Conservation (phyloP, 2,113 vertebrate species). For the Hemibates koningsi region DNA sequence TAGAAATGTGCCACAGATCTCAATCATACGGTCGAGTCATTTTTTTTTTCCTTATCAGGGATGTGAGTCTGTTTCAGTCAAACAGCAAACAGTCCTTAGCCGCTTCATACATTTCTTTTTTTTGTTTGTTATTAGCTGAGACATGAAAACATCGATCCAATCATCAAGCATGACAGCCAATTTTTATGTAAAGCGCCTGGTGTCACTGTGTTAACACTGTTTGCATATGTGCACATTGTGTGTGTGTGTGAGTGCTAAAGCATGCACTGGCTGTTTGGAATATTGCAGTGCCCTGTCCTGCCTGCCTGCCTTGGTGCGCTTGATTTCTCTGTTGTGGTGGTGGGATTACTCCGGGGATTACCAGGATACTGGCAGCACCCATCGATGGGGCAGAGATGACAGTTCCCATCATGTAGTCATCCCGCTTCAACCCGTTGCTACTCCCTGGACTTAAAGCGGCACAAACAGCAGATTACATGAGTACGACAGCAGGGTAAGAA, state of each 20-base stretch:
- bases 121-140: conserved; percentile 1
- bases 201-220: background rate
- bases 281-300: background rate
- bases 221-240: background rate
- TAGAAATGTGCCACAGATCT: background rate
- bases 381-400: conserved; percentile 61
- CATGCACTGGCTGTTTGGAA: background rate
- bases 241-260: background rate
- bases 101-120: background rate
- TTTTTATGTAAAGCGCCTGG: conserved; percentile 30
- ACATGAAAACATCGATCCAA: conserved; percentile 25
- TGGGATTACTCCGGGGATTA: conserved; percentile 67
- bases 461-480: conserved; percentile 62
- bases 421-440: conserved; percentile 35
- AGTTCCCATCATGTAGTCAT: conserved; percentile 51
- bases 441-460: conserved; percentile 42
- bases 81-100: background rate
- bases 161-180: background rate
- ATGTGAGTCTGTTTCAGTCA: background rate
- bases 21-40: background rate
- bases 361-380: conserved; percentile 56
- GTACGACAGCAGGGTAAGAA: conserved; percentile 45
- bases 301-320: conserved; percentile 22
- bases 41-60: background rate
- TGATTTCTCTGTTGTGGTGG: conserved; percentile 49